Evolutionary conservation across 2,888 invertebrate species (phyloP), one percentile per base, ranked within the genome.

Genomic region (Pyrocoelia pectoralis): DNA sequence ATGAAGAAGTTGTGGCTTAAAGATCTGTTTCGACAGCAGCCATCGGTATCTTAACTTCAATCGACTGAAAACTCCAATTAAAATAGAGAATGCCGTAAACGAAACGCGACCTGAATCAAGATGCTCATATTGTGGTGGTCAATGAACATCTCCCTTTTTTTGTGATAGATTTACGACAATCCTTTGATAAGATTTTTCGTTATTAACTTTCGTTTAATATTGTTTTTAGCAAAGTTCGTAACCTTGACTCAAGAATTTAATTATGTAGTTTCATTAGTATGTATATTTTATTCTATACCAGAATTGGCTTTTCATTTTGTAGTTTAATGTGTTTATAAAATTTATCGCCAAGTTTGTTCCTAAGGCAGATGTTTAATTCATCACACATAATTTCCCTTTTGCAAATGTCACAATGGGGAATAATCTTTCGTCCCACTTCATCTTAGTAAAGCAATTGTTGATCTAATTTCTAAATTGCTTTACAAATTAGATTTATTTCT

Each of bases 1-100:
- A 72, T 72, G 70, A 71, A 67, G 66, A 68, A 67, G 61, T 67
- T 62, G 68, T 65, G 65, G 66, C 67, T 56, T 68, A 55, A 61
- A 70, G 71, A 73, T 74, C 73, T 72, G 73, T 74, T 74, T 72
- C 73, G 74, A 74, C 72, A 72, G 71, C 71, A 73, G 69, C 72
- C 69, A 71, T 73, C 70, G 72, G 70, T 74, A 74, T 74, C 72
- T 71, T 62, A 71, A 68, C 66, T 68, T 72, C 76, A 75, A 76
- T 77, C 76, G 76, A 76, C 73, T 72, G 75, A 74, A 77, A 76
- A 77, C 71, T 76, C 74, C 76, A 77, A 77, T 77, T 76, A 77
- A 77, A 65, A 65, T 61, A 61, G 58, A 58, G 58, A 55, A 61
- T 65, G 61, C 65, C 58, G 50, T 43, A 50, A 53, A 24, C 58